Conservation (phyloP, 1,140 invertebrate species). For the Drosophila tropicalis region DNA sequence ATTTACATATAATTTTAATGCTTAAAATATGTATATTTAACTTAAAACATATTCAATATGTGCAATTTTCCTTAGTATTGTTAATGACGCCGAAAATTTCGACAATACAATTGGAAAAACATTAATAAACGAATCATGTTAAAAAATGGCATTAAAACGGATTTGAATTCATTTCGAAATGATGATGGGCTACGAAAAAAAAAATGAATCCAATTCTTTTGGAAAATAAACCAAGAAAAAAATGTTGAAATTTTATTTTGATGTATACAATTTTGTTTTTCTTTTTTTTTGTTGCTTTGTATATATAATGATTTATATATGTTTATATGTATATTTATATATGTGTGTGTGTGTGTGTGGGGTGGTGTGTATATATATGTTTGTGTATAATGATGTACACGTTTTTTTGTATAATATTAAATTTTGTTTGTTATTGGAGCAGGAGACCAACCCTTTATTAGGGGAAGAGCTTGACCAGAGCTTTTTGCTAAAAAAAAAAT, state of each 20-base stretch:
- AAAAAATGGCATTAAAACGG: not conserved
- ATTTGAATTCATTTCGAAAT: no score
- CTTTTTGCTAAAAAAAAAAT: constrained; percentile 33
- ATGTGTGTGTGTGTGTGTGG: not conserved
- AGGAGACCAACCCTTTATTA: constrained; percentile 14
- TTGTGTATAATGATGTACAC: not conserved
- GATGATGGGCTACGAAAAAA: not conserved
- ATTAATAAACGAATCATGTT: not conserved
- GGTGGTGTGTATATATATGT: not conserved
- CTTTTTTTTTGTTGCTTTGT: not conserved
- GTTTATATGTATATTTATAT: constrained; percentile 2
- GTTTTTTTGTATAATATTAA: not conserved
- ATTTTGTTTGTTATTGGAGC: constrained; percentile 10
- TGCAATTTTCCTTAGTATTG: not conserved
- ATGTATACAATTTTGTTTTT: not conserved
- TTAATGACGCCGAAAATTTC: not conserved
- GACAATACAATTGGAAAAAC: not conserved
- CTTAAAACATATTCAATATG: not conserved
- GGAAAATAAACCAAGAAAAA: not conserved
- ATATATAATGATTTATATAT: constrained; percentile 6
- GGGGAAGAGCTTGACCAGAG: constrained; percentile 22
- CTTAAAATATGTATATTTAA: not conserved
- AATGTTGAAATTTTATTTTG: not conserved
- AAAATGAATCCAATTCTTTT: not conserved
- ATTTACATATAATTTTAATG: not conserved